A percentile compares a stretch with the other conserved stretches of the same genome.
phyloP scores from a whole-genome alignment of 2,113 vertebrate genomes.

The Nannobrachium achirus region DNA sequence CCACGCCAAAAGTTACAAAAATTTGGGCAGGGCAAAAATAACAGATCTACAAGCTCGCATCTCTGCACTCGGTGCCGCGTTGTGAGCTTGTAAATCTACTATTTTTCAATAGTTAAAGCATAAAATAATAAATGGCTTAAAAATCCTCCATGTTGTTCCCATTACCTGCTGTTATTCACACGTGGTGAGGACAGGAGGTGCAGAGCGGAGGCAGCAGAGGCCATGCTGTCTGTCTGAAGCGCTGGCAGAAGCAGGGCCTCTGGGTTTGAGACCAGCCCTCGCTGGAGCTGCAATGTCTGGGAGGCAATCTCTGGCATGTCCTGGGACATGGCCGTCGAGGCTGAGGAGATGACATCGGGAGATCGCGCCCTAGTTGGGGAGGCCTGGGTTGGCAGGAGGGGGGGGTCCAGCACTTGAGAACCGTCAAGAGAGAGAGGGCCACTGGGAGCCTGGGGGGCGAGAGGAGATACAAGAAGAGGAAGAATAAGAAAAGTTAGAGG shows the following conservation, averaged over 20 bases:
- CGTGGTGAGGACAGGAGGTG: slow-evolving; percentile 89
- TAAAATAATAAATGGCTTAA: no score
- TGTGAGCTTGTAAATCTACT: no score
- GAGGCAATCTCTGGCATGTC: slow-evolving; percentile 97
- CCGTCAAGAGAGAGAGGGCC: slow-evolving; percentile 83
- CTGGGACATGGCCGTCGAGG: slow-evolving; percentile 94
- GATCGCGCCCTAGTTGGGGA: slow-evolving; percentile 94
- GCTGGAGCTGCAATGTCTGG: slow-evolving; percentile 86
- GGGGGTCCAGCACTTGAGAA: slow-evolving; percentile 86
- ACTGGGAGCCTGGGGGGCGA: slow-evolving; percentile 69
- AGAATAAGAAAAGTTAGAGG: background rate
- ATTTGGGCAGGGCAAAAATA: no score
- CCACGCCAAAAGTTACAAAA: no score
- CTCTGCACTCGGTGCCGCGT: no score
- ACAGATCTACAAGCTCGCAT: no score
- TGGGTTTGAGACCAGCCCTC: slow-evolving; percentile 54
- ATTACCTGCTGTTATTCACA: slow-evolving; percentile 71
- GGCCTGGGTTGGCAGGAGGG: slow-evolving; percentile 85
- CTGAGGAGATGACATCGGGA: slow-evolving; percentile 96
- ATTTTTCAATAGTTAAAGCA: no score
- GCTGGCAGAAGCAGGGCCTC: slow-evolving; percentile 69
- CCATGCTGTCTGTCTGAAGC: slow-evolving; percentile 90
- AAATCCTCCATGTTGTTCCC: no score
- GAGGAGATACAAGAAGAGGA: background rate
- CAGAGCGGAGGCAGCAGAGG: slow-evolving; percentile 90